Evolutionary conservation across 2,888 invertebrate species (phyloP).

Genomic region (Drosophila neonasuta): DNA sequence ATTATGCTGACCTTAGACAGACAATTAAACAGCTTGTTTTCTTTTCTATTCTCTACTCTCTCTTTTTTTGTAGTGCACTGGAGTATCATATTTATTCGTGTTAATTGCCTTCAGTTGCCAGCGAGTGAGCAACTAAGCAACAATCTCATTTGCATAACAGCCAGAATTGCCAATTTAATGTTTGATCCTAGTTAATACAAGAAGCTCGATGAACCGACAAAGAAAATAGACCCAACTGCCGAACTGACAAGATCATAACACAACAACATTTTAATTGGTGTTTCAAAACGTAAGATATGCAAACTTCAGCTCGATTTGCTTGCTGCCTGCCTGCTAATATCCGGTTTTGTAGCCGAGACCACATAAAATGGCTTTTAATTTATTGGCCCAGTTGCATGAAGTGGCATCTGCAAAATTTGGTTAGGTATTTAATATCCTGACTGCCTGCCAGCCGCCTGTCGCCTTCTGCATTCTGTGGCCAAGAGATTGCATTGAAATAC

Average conservation of each 20-base stretch:
- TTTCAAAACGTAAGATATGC: neutral
- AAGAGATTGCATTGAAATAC: conserved; percentile 13
- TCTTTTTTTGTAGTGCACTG: conserved; percentile 11
- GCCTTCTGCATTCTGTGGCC: conserved; percentile 2
- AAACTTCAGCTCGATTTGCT: conserved; percentile 2
- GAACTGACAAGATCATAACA: neutral
- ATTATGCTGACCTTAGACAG: conserved; percentile 29
- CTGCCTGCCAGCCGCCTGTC: neutral
- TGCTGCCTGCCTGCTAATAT: neutral
- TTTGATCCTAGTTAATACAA: neutral
- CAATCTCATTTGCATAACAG: conserved; percentile 17
- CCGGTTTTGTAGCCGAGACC: neutral
- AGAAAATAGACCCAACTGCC: neutral
- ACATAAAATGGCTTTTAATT: conserved; percentile 10
- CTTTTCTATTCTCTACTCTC: neutral
- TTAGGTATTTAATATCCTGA: conserved; percentile 15
- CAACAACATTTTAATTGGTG: conserved; percentile 3
- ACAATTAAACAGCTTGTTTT: conserved; percentile 13
- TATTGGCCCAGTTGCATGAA: neutral
- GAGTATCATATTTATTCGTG: conserved; percentile 55
- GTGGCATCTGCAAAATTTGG: conserved; percentile 5
- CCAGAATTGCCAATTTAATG: neutral
- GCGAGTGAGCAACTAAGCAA: neutral
- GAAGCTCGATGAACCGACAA: neutral
- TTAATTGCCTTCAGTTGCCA: conserved; percentile 41